Base-by-base conservation (phyloP, 1,140 invertebrate genomes). In the Anastatus disparis region DNA sequence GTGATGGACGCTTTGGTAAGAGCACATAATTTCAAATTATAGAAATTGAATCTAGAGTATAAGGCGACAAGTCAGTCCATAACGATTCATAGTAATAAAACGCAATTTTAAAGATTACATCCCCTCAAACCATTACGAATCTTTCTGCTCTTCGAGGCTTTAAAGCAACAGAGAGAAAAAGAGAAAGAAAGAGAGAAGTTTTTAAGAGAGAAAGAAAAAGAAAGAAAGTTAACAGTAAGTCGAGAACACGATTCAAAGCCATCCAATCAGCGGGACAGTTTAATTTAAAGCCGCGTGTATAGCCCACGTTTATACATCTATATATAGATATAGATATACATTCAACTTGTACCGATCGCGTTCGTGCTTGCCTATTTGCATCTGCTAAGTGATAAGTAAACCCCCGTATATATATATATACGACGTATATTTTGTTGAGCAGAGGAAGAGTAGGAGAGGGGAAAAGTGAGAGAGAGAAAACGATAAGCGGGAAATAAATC, bases 401-500 rank as follows among this genome's bases (percentile, higher is more conserved):
- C 77, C 81, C n/a, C 81, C 73, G 78, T 52, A 65, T 52, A 59
- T 38, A 56, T 63, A 52, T 70, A 62, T 70, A 31, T 55, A 22
- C 22, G 55, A 7, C 10, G 31, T 22, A 20, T n/a, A n/a, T n/a
- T n/a, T n/a, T n/a, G n/a, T n/a, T n/a, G n/a, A n/a, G n/a, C n/a
- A n/a, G n/a, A n/a, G n/a, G n/a, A n/a, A n/a, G n/a, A n/a, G n/a
- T n/a, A n/a, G n/a, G n/a, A n/a, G n/a, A n/a, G n/a, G n/a, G n/a
- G n/a, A n/a, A n/a, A n/a, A n/a, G n/a, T n/a, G n/a, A n/a, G n/a
- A n/a, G n/a, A n/a, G n/a, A n/a, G n/a, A n/a, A n/a, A 77, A 77
- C 80, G 84, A 86, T 85, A 85, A 85, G 83, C 82, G 83, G 79
- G 77, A 85, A 84, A 86, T 85, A 86, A 85, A 86, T 86, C 84